Conservation (phyloP, 2,113 vertebrate species). For the Paratilapia polleni region DNA sequence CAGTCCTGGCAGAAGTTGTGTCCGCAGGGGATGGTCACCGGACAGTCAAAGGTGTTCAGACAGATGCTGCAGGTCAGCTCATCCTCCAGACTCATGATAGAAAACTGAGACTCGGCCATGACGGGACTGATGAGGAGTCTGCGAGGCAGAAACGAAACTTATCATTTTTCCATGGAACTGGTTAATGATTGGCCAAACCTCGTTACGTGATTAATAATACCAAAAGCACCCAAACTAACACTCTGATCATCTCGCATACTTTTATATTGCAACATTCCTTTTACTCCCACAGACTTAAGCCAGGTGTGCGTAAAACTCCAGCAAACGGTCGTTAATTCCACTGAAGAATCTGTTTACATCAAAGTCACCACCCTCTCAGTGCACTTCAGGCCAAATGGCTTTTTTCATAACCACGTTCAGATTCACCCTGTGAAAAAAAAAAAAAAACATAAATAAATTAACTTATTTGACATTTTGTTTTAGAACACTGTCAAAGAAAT, state of each 20-base stretch:
- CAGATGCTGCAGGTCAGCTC: constrained; percentile 94
- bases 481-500: not conserved
- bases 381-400: rapidly evolving
- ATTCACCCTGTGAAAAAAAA: not conserved
- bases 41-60: too few relatives aligned
- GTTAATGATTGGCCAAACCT: too few relatives aligned
- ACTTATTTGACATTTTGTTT: rapidly evolving
- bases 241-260: too few relatives aligned
- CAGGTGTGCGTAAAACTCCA: not conserved
- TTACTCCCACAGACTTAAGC: too few relatives aligned
- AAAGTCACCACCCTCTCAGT: not conserved
- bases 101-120: not conserved
- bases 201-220: too few relatives aligned
- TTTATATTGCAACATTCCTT: too few relatives aligned
- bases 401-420: not conserved
- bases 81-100: constrained; percentile 80
- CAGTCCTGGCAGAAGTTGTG: too few relatives aligned
- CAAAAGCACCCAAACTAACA: too few relatives aligned
- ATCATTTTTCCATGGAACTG: not conserved
- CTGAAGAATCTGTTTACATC: not conserved
- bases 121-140: rapidly evolving
- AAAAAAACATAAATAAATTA: rapidly evolving
- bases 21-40: too few relatives aligned
- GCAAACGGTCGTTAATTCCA: not conserved
- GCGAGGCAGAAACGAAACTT: not conserved